These are phyloP conservation scores for Chironomus tentans DNA, from an alignment of 2,888 invertebrate genomes.

Conservation along the genomic window DNA sequence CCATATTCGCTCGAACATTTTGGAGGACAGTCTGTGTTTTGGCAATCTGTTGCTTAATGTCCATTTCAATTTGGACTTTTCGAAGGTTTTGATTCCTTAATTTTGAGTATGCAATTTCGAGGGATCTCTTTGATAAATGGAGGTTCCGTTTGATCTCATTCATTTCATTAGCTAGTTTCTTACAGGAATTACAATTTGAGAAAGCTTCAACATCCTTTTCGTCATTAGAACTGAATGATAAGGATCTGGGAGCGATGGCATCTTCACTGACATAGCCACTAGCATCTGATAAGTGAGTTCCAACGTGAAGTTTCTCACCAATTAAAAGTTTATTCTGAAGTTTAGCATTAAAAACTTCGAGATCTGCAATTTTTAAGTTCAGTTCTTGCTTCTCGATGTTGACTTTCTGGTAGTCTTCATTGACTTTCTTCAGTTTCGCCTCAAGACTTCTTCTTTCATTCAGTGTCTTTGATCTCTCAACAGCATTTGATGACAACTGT, in stretches of 20 bases:
- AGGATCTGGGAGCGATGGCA: background rate
- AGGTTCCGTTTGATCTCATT: slow-evolving; percentile 60
- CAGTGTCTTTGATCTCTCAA: slow-evolving; percentile 63
- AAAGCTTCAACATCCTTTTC: slow-evolving; percentile 3
- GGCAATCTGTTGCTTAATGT: slow-evolving; percentile 70
- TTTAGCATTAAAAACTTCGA: slow-evolving; percentile 37
- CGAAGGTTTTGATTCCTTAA: slow-evolving; percentile 67
- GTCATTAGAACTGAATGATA: slow-evolving; percentile 30
- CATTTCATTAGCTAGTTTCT: slow-evolving; percentile 55
- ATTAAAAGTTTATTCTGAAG: slow-evolving; percentile 38
- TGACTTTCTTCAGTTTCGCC: slow-evolving; percentile 50
- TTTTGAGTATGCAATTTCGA: slow-evolving; percentile 68
- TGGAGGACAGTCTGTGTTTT: slow-evolving; percentile 69
- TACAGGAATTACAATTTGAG: slow-evolving; percentile 37
- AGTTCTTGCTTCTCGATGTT: slow-evolving; percentile 37
- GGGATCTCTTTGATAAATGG: slow-evolving; percentile 58
- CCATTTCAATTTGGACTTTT: slow-evolving; percentile 73
- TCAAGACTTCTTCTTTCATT: slow-evolving; percentile 61
- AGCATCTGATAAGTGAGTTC: slow-evolving; percentile 36
- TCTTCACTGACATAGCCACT: slow-evolving; percentile 45
- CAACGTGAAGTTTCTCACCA: background rate
- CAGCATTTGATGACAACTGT: slow-evolving; percentile 62
- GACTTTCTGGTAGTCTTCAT: slow-evolving; percentile 44
- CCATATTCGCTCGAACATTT: slow-evolving; percentile 64
- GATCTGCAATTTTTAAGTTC: slow-evolving; percentile 35